Conservation (phyloP, 2,797 vertebrate species). For the Eurystomus glaucurus region DNA sequence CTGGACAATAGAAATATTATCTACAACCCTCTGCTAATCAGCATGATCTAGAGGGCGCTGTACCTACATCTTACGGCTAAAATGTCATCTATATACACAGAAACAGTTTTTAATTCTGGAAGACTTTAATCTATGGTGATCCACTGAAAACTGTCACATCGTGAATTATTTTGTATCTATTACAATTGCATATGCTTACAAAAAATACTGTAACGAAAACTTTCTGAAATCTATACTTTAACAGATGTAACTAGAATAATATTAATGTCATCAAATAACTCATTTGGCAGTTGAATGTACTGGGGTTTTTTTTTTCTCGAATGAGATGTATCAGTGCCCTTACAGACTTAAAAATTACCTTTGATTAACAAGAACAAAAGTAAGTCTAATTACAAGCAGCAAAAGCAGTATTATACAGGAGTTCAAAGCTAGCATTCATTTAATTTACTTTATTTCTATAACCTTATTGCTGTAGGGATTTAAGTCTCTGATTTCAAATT, state of each 20-base stretch:
- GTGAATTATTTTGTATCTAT: not conserved
- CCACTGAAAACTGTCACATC: not conserved
- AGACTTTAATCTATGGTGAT: not conserved
- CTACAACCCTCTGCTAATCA: not conserved
- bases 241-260: not conserved
- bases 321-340: constrained; percentile 15
- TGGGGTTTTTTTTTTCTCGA: not conserved
- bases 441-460: constrained; percentile 70
- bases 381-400: constrained; percentile 64
- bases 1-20: not conserved
- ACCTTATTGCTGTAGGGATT: constrained; percentile 53
- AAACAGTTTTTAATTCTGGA: not conserved
- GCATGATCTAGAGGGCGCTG: not conserved
- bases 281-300: not conserved
- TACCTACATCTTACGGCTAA: not conserved
- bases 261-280: not conserved
- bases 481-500: constrained; percentile 58
- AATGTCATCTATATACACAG: not conserved
- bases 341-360: constrained; percentile 60
- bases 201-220: not conserved
- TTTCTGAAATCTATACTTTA: not conserved
- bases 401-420: constrained; percentile 15
- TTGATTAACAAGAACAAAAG: constrained; percentile 66
- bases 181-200: not conserved
- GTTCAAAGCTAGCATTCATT: constrained; percentile 60